Percentiles rank a stretch among this genome's conserved stretches.
Conservation (phyloP, 92 coral and sea anemone species). For the Parazoanthus darwini region DNA sequence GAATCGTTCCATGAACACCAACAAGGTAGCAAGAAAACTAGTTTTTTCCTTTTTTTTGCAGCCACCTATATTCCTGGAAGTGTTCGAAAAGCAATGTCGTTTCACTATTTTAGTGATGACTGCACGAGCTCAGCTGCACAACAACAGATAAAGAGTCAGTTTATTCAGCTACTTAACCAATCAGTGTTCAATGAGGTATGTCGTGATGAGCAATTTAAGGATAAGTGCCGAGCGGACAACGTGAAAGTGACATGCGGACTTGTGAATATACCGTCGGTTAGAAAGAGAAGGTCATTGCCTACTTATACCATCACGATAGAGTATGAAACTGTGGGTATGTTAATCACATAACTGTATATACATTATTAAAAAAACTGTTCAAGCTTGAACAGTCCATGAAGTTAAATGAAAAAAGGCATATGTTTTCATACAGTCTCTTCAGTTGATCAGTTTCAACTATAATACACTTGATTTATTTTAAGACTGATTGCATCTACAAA, state of each 20-base stretch:
- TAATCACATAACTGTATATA: neutral
- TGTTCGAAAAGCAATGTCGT: slow-evolving; percentile 47
- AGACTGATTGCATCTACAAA: neutral
- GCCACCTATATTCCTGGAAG: slow-evolving; percentile 29
- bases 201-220: slow-evolving; percentile 38
- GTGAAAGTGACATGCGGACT: slow-evolving; percentile 58
- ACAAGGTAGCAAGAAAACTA: too few relatives aligned
- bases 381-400: neutral
- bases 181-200: slow-evolving; percentile 39
- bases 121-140: slow-evolving; percentile 54
- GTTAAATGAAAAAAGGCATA: too few relatives aligned
- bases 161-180: slow-evolving; percentile 47
- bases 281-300: neutral
- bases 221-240: slow-evolving; percentile 54
- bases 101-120: slow-evolving; percentile 57
- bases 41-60: neutral
- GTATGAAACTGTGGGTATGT: neutral
- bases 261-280: neutral
- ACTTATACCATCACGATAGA: neutral
- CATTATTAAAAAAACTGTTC: neutral
- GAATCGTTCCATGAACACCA: too few relatives aligned
- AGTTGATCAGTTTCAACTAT: too few relatives aligned
- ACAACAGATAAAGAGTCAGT: slow-evolving; percentile 54
- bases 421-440: too few relatives aligned
- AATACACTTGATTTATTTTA: too few relatives aligned